These are phyloP conservation scores for Drosophila ambigua DNA, from an alignment of 1,140 invertebrate species.

Conservation along the genomic window DNA sequence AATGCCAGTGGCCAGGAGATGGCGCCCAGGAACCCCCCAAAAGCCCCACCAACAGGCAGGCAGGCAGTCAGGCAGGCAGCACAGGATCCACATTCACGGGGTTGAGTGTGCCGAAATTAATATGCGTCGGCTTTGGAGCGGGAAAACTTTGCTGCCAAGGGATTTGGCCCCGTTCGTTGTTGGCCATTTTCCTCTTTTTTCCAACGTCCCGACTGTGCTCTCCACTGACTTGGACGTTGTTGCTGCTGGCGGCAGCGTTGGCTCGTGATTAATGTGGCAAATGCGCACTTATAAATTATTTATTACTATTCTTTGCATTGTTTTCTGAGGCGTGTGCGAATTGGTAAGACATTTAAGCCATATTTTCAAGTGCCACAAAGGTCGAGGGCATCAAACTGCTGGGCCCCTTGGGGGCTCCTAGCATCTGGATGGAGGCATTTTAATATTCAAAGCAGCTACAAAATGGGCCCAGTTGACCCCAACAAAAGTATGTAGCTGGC, in stretches of 20 bases:
- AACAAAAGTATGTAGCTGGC: slow-evolving; percentile 14
- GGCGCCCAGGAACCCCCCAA: no score
- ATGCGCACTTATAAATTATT: slow-evolving; percentile 82
- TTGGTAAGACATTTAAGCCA: slow-evolving; percentile 75
- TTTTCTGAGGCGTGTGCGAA: slow-evolving; percentile 68
- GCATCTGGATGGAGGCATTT: slow-evolving; percentile 22
- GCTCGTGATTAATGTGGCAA: slow-evolving; percentile 80
- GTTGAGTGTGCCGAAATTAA: slow-evolving; percentile 72
- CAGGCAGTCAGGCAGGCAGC: neutral
- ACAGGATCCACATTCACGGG: neutral
- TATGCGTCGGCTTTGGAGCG: slow-evolving; percentile 66
- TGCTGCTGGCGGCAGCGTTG: slow-evolving; percentile 41
- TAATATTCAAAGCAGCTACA: slow-evolving; percentile 48
- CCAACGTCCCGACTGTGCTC: neutral
- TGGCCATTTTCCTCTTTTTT: slow-evolving; percentile 29
- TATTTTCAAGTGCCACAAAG: slow-evolving; percentile 61
- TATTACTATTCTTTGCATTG: slow-evolving; percentile 79
- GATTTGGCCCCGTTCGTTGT: slow-evolving; percentile 58
- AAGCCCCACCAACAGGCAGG: neutral
- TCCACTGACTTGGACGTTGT: neutral
- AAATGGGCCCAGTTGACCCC: slow-evolving; percentile 5
- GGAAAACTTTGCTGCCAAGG: slow-evolving; percentile 58
- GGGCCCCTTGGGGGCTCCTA: neutral
- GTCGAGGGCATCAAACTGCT: slow-evolving; percentile 1
- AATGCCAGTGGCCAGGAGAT: neutral